phyloP scores from a whole-genome alignment of 2,797 vertebrate species.

The Loriculus beryllinus region DNA sequence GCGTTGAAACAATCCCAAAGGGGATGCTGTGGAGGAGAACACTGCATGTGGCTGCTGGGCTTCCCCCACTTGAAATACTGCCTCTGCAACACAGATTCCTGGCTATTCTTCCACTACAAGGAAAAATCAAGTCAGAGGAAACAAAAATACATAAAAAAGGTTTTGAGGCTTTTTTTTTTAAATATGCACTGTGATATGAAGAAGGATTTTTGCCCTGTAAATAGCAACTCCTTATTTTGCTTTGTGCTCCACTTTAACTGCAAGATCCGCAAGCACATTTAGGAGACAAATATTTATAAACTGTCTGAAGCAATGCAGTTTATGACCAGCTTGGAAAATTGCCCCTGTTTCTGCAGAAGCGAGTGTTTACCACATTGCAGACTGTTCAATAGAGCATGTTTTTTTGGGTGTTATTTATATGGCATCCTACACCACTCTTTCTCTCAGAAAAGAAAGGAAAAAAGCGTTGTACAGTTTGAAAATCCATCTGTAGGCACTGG shows the following conservation, averaged over 20 bases:
- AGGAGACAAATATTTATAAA: constrained; percentile 30
- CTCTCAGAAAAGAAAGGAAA: neutral
- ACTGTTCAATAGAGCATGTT: neutral
- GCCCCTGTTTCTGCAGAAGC: neutral
- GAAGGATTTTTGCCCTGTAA: neutral
- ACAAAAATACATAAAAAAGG: neutral
- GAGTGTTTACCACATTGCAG: neutral
- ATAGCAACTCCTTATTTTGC: neutral
- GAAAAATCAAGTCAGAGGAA: neutral
- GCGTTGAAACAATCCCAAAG: neutral
- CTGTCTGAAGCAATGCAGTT: neutral
- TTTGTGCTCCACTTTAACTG: neutral
- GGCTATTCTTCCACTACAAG: neutral
- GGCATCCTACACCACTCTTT: neutral
- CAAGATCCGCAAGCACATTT: neutral
- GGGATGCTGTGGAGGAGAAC: neutral
- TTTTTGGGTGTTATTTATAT: neutral
- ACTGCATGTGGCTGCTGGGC: accelerated
- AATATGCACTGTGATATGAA: neutral
- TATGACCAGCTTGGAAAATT: neutral
- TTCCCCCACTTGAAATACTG: neutral
- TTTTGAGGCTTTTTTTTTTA: neutral
- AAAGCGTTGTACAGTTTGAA: neutral
- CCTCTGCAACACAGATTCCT: neutral
- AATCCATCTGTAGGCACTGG: neutral